phyloP scores from a whole-genome alignment of 2,888 invertebrate genomes.

The Lordiphosa andalusiaca region DNA sequence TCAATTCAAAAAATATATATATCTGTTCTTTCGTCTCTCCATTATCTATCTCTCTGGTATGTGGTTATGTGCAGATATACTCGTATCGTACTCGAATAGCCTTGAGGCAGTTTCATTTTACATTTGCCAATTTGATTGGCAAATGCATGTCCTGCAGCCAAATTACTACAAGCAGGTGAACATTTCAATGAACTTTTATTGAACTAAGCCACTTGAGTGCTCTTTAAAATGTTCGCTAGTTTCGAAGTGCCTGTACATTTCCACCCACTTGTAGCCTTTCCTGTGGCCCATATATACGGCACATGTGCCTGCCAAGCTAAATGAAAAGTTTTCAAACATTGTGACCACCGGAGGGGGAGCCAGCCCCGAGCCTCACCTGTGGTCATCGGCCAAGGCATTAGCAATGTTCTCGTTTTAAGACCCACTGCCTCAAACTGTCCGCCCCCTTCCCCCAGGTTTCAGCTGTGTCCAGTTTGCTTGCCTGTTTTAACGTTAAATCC shows the following conservation, averaged over 20 bases:
- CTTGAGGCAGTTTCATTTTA: slow-evolving; percentile 5
- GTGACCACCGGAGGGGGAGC: no score
- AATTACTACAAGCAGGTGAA: slow-evolving; percentile 1
- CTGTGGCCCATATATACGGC: not conserved
- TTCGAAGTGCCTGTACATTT: slow-evolving; percentile 4
- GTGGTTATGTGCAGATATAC: not conserved
- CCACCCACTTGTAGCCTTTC: slow-evolving; percentile 13
- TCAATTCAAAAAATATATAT: no score
- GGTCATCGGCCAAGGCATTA: no score
- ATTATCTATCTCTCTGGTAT: no score
- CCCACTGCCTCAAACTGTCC: no score
- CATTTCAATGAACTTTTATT: slow-evolving; percentile 12
- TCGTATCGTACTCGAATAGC: not conserved
- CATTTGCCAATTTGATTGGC: slow-evolving; percentile 8
- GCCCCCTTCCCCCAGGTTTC: slow-evolving; percentile 1
- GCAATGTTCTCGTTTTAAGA: no score
- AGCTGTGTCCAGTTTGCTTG: slow-evolving; percentile 28
- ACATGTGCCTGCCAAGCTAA: no score
- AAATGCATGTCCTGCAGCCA: slow-evolving; percentile 1
- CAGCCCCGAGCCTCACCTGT: no score
- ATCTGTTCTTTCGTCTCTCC: no score
- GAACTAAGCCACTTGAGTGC: slow-evolving; percentile 9
- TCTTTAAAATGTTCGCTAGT: slow-evolving; percentile 12
- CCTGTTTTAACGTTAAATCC: slow-evolving; percentile 32
- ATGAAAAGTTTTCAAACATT: no score